These are phyloP conservation scores for Nysson spinosus DNA, from an alignment of 2,888 invertebrate species.

Conservation along the genomic window DNA sequence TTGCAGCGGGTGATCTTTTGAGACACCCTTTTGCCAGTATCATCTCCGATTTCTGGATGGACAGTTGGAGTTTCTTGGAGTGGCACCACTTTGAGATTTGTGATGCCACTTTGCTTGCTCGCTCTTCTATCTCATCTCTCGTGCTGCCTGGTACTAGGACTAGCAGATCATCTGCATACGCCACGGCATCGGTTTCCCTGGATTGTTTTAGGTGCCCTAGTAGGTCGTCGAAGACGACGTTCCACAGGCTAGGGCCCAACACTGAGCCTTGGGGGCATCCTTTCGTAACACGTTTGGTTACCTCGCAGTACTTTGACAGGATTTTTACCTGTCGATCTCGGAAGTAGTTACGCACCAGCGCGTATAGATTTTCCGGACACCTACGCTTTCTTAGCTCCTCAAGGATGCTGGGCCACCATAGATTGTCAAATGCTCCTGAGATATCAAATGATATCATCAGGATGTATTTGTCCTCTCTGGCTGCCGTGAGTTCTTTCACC, in stretches of 20 bases:
- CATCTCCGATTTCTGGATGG: not conserved
- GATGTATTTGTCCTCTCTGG: not conserved
- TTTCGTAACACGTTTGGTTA: conserved; percentile 8
- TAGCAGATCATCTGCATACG: conserved; percentile 43
- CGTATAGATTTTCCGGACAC: not conserved
- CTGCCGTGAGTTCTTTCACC: not conserved
- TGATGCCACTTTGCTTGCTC: conserved; percentile 1
- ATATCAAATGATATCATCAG: not conserved
- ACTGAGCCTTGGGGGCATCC: conserved; percentile 47
- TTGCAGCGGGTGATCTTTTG: not conserved
- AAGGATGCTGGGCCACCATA: no score
- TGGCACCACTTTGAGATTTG: conserved; percentile 1
- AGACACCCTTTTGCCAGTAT: not conserved
- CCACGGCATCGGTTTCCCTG: not conserved
- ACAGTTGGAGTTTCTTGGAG: conserved; percentile 20
- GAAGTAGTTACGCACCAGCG: not conserved
- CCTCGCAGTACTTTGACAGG: no score
- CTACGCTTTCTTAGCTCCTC: not conserved
- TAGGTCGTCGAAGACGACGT: conserved; percentile 12
- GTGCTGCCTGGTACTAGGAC: conserved; percentile 23
- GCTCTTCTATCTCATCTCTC: not conserved
- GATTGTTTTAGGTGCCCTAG: not conserved
- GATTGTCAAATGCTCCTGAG: conserved; percentile 1
- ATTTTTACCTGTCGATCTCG: not conserved
- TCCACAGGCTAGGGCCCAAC: conserved; percentile 29